Conservation (phyloP, 53 echinoderm and acorn worm genomes). For the Arbacia lixula region DNA sequence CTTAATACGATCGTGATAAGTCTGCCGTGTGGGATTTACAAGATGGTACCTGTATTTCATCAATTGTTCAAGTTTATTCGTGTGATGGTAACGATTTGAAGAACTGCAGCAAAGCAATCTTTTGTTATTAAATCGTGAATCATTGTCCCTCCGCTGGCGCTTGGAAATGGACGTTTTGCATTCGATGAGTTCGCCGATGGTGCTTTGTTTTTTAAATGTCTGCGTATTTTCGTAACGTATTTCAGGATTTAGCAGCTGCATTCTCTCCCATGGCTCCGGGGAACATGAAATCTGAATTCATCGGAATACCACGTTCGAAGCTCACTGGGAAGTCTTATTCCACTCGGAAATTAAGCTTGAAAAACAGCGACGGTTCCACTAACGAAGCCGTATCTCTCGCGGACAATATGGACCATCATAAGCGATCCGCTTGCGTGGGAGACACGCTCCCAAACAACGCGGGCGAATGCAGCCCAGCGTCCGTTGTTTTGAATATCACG, state of each 20-base stretch:
- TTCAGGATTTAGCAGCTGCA: constrained; percentile 42
- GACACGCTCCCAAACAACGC: constrained; percentile 28
- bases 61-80: too few relatives aligned
- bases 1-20: too few relatives aligned
- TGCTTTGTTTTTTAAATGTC: constrained; percentile 51
- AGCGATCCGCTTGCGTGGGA: constrained; percentile 38
- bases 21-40: too few relatives aligned
- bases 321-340: constrained; percentile 71
- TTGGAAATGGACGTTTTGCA: too few relatives aligned
- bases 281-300: constrained; percentile 93
- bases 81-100: too few relatives aligned
- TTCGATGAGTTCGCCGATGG: too few relatives aligned
- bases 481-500: constrained; percentile 41
- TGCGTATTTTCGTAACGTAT: constrained; percentile 51
- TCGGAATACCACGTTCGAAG: constrained; percentile 86
- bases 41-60: too few relatives aligned
- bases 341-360: constrained; percentile 65
- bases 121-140: too few relatives aligned
- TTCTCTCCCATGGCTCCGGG: constrained; percentile 93
- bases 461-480: constrained; percentile 42
- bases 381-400: constrained; percentile 42
- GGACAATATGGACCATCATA: constrained; percentile 54
- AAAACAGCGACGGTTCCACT: constrained; percentile 57
- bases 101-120: too few relatives aligned
- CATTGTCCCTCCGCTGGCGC: too few relatives aligned